Evolutionary conservation across 92 coral and sea anemone genomes (phyloP), one percentile per base, ranked within the genome.

Genomic region (Actinostola sp.): DNA sequence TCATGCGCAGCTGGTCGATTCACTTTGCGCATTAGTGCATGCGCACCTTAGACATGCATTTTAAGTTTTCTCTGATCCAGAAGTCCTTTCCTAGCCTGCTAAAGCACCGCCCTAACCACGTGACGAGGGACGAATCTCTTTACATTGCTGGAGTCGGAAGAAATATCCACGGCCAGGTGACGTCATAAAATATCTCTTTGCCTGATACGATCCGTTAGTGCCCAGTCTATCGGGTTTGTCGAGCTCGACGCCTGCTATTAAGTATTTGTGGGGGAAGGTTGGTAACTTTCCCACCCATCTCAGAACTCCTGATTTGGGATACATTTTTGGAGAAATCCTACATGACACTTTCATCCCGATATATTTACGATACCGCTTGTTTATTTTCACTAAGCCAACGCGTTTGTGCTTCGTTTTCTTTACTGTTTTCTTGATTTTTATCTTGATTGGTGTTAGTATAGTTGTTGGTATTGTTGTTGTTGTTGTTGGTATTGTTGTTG

Each of bases 171-270:
- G 92, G 61, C 89, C 93, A 24, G 97, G 89, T 30, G 75, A 30
- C 27, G 97, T 73, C 79, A 57, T 73, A 77, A 95, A 95, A 48
- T 95, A 95, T 10, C 97, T 82, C 48, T 76, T 88, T 1, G 97
- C 95, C 52, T 86, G 86, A 77, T 88, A 95, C 28, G 99, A 78
- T 17, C 99, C 99, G 49, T 95, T 89, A n/a, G 99, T 95, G 3
- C 99, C 99, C 89, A 95, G 80, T 72, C 86, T 95, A 75, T 95
- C 94, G 33, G 79, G 46, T 26, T 63, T 75, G 17, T 46, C 58
- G 53, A 95, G 77, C 61, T 92, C 92, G 12, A 95, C 97, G 28
- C 99, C 99, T 1, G 97, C 99, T 24, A 95, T 90, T 20, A 95
- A 83, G 36, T 89, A 84, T 8, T 80, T 88, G 35, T 83, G 54